Conservation (phyloP, 2,888 invertebrate genomes). For the Dynastes maya region DNA sequence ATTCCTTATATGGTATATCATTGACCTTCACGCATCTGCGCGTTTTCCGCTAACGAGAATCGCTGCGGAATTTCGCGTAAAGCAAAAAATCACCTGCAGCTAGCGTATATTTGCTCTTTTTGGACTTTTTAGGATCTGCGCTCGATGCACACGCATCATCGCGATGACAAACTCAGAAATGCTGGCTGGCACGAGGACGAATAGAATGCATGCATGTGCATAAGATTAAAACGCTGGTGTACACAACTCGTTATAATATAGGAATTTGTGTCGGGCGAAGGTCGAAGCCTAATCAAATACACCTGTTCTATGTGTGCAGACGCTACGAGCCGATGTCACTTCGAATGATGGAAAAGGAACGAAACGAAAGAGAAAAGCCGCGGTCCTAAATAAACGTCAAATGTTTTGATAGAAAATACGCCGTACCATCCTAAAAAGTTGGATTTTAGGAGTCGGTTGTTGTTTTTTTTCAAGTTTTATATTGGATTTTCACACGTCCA, state of each 20-base stretch:
- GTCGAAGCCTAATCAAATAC: slow-evolving; percentile 37
- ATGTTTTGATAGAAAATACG: slow-evolving; percentile 48
- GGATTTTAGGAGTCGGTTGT: slow-evolving; percentile 26
- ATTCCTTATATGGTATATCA: slow-evolving; percentile 7
- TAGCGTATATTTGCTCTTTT: not conserved
- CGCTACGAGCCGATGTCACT: not conserved
- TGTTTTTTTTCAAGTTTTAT: slow-evolving; percentile 19
- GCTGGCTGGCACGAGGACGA: not conserved
- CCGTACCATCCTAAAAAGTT: slow-evolving; percentile 16
- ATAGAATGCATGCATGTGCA: not conserved
- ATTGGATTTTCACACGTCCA: slow-evolving; percentile 35
- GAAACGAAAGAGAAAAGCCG: not conserved
- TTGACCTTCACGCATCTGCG: slow-evolving; percentile 36
- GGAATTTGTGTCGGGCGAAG: slow-evolving; percentile 3
- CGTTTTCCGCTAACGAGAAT: slow-evolving; percentile 26
- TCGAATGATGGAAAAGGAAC: not conserved
- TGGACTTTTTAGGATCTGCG: slow-evolving; percentile 3
- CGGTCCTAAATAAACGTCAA: slow-evolving; percentile 43
- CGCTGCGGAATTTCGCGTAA: slow-evolving; percentile 19
- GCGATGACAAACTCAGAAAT: not conserved
- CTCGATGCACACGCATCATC: not conserved
- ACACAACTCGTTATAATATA: slow-evolving; percentile 1
- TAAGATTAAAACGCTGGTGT: not conserved
- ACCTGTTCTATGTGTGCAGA: slow-evolving; percentile 34
- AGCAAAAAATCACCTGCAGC: not conserved